phyloP scores from a whole-genome alignment of 2,113 vertebrate species.

The Gobio gobio region DNA sequence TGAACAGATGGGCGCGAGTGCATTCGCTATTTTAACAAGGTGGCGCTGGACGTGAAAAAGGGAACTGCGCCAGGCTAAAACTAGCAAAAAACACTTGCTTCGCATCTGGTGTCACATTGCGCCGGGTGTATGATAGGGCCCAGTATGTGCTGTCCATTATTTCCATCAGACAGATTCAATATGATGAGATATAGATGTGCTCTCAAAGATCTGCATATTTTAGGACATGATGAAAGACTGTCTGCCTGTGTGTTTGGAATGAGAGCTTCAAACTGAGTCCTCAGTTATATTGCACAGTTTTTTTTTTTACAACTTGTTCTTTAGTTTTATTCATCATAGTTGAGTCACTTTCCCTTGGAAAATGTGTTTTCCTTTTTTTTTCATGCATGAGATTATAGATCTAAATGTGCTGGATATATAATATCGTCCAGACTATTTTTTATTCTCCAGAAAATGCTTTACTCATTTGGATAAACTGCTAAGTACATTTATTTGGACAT shows the following conservation, averaged over 20 bases:
- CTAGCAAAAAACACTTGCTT: no score
- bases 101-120: no score
- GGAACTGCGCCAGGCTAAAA: no score
- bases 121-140: no score
- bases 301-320: background rate
- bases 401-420: background rate
- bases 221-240: background rate
- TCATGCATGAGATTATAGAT: background rate
- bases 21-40: no score
- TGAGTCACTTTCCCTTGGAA: no score
- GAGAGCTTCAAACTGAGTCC: slow-evolving; percentile 7
- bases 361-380: no score
- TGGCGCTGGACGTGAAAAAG: no score
- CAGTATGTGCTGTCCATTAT: background rate
- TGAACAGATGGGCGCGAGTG: no score
- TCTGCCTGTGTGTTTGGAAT: background rate
- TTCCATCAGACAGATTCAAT: slow-evolving; percentile 16
- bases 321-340: slow-evolving; percentile 8
- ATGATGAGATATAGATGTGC: background rate
- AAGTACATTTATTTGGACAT: background rate
- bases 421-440: background rate
- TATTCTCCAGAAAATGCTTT: background rate
- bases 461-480: background rate
- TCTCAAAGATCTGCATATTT: slow-evolving; percentile 1
- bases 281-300: slow-evolving; percentile 38